Conservation (phyloP, 92 coral and sea anemone species). For the Zoanthus sansibaricus region DNA sequence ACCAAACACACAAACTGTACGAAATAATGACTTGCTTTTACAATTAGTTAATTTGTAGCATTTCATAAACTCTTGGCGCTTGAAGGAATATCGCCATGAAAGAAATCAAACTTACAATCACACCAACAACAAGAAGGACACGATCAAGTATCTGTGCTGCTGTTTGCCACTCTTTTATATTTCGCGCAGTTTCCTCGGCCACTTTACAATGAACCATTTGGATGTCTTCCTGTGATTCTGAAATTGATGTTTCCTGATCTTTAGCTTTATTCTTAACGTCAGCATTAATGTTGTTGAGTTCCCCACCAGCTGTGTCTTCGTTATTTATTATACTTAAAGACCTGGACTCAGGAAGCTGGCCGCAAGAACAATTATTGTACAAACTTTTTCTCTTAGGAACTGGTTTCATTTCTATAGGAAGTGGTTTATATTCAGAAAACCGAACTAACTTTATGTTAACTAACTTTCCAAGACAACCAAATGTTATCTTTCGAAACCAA, state of each 20-base stretch:
- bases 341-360: constrained; percentile 16
- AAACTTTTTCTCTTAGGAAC: constrained; percentile 18
- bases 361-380: constrained; percentile 21
- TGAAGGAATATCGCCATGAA: constrained; percentile 76
- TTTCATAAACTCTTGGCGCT: constrained; percentile 80
- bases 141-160: constrained; percentile 86
- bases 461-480: constrained; percentile 69
- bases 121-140: constrained; percentile 67
- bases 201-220: background rate
- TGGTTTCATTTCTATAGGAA: constrained; percentile 37
- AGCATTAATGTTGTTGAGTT: constrained; percentile 10
- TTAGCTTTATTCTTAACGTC: constrained; percentile 45
- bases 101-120: constrained; percentile 63
- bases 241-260: constrained; percentile 54
- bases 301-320: constrained; percentile 1
- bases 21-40: background rate
- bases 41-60: constrained; percentile 31
- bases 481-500: constrained; percentile 67
- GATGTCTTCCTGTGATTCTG: constrained; percentile 33
- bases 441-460: constrained; percentile 57
- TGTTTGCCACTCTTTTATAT: constrained; percentile 76
- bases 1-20: too few species aligned
- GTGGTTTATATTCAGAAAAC: background rate
- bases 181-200: constrained; percentile 33
- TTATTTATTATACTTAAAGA: constrained; percentile 14